These are phyloP conservation scores for Anaspis maculata DNA, from an alignment of 2,888 invertebrate species.

Conservation along the genomic window DNA sequence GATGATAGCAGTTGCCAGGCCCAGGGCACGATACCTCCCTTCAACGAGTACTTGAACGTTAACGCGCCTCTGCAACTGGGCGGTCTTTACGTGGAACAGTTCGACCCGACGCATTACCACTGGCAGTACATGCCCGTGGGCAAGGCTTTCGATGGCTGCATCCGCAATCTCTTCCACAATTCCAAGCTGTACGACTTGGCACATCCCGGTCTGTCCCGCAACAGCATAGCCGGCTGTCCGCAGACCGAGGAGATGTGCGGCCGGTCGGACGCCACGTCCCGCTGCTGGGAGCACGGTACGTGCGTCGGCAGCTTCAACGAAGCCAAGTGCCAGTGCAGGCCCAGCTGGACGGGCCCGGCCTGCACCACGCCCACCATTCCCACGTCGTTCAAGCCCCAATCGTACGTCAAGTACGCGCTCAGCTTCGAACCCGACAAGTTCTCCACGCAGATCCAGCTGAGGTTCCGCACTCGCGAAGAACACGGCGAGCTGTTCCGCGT, in stretches of 20 bases:
- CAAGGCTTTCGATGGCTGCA: slow-evolving; percentile 92
- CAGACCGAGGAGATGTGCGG: slow-evolving; percentile 90
- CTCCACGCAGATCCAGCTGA: slow-evolving; percentile 84
- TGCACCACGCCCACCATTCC: slow-evolving; percentile 81
- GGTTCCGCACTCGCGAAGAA: slow-evolving; percentile 89
- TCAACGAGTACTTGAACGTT: slow-evolving; percentile 92
- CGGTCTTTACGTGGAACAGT: slow-evolving; percentile 81
- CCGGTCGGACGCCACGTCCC: slow-evolving; percentile 73
- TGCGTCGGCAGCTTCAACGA: slow-evolving; percentile 87
- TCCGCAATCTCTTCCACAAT: slow-evolving; percentile 91
- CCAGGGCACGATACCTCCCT: slow-evolving; percentile 82
- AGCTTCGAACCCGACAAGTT: slow-evolving; percentile 91
- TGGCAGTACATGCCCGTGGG: slow-evolving; percentile 89
- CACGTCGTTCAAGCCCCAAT: slow-evolving; percentile 86
- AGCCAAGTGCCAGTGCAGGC: slow-evolving; percentile 87
- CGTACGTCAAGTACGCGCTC: slow-evolving; percentile 93
- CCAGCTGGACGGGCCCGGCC: slow-evolving; percentile 90
- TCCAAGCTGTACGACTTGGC: slow-evolving; percentile 93
- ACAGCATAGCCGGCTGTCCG: slow-evolving; percentile 84
- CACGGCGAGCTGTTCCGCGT: slow-evolving; percentile 91
- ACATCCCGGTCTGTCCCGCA: slow-evolving; percentile 79
- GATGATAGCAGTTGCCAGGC: slow-evolving; percentile 88
- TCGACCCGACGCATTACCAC: slow-evolving; percentile 79
- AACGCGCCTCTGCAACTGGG: slow-evolving; percentile 94
- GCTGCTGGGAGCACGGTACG: slow-evolving; percentile 90